Conservation (phyloP, 2,888 invertebrate species). For the Dinocampus coccinellae region DNA sequence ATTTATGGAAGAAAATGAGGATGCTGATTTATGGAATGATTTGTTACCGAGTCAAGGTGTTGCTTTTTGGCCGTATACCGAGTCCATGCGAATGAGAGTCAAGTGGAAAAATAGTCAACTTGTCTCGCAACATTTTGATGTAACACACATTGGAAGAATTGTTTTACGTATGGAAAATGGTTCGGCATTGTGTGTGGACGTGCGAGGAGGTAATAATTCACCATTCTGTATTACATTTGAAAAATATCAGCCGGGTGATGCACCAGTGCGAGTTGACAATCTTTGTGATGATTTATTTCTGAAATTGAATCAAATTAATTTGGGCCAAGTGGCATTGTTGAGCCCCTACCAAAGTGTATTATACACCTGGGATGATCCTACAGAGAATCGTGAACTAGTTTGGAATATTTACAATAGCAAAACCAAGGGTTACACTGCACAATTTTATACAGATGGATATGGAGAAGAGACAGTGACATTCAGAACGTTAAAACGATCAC, state of each 20-base stretch:
- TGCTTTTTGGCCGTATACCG: conserved; percentile 87
- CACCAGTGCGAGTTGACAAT: conserved; percentile 88
- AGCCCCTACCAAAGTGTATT: conserved; percentile 82
- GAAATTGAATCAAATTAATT: conserved; percentile 79
- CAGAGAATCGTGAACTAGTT: conserved; percentile 77
- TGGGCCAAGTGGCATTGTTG: conserved; percentile 79
- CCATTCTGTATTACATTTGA: conserved; percentile 83
- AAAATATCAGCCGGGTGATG: conserved; percentile 82
- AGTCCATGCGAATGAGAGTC: conserved; percentile 84
- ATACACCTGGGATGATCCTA: conserved; percentile 90
- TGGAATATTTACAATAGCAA: conserved; percentile 89
- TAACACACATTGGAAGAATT: conserved; percentile 78
- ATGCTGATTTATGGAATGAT: conserved; percentile 87
- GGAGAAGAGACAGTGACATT: conserved; percentile 81
- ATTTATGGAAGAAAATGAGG: conserved; percentile 89
- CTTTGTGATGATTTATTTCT: conserved; percentile 84
- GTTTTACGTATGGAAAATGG: conserved; percentile 88
- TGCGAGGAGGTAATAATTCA: conserved; percentile 80
- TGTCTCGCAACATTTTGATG: conserved; percentile 83
- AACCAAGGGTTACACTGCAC: conserved; percentile 79
- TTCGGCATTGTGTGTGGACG: conserved; percentile 79
- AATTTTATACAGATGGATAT: conserved; percentile 75
- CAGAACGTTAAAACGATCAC: conserved; percentile 54
- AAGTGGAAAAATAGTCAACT: conserved; percentile 82
- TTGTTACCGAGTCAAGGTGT: conserved; percentile 77